phyloP scores from a whole-genome alignment of 2,888 invertebrate species.

The Thereva nobilitata region DNA sequence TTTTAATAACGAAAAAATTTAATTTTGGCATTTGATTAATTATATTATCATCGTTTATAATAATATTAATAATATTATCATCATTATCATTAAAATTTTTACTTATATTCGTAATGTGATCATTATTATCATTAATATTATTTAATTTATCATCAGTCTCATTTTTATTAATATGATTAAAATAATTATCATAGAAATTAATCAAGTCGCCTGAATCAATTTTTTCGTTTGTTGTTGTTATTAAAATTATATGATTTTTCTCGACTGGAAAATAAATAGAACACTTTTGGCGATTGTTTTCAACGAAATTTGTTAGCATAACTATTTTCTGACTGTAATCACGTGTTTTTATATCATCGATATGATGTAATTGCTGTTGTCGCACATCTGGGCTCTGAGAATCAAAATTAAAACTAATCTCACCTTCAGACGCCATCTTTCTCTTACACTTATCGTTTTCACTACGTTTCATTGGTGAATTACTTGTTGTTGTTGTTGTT shows the following conservation, averaged over 20 bases:
- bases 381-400: no score
- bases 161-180: slow-evolving; percentile 24
- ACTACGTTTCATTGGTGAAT: not conserved
- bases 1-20: slow-evolving; percentile 61
- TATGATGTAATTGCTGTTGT: slow-evolving; percentile 47
- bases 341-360: slow-evolving; percentile 35
- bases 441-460: no score
- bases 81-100: slow-evolving; percentile 38
- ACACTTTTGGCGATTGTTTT: slow-evolving; percentile 84
- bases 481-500: not conserved
- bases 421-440: slow-evolving; percentile 32
- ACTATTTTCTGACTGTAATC: slow-evolving; percentile 68
- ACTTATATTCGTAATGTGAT: slow-evolving; percentile 38
- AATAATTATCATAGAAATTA: slow-evolving; percentile 42
- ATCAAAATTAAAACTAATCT: slow-evolving; percentile 38
- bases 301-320: slow-evolving; percentile 89
- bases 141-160: not conserved
- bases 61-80: slow-evolving; percentile 31
- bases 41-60: slow-evolving; percentile 38
- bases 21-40: slow-evolving; percentile 44
- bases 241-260: slow-evolving; percentile 59
- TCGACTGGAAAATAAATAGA: slow-evolving; percentile 82
- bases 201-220: slow-evolving; percentile 41
- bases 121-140: slow-evolving; percentile 35
- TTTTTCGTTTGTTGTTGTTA: slow-evolving; percentile 46